Conservation (phyloP, 2,113 vertebrate genomes). For the Odontophorus gujanensis region DNA sequence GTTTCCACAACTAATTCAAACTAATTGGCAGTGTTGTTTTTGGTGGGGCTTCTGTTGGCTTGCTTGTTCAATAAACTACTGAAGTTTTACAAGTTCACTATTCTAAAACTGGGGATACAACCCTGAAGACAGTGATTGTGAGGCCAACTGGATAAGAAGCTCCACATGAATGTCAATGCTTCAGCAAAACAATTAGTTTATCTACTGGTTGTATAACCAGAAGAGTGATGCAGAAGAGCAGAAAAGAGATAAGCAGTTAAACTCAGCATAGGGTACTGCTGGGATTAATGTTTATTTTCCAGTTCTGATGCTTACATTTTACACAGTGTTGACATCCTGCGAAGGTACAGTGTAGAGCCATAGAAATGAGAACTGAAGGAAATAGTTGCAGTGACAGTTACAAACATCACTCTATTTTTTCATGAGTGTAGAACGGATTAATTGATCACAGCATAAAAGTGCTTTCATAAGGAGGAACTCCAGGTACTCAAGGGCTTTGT, state of each 20-base stretch:
- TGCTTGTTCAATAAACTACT: background rate
- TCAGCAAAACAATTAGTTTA: background rate
- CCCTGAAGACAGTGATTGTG: background rate
- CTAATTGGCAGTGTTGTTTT: background rate
- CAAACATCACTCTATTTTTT: conserved; percentile 7
- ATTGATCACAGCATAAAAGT: background rate
- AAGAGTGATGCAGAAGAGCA: background rate
- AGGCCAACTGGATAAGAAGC: background rate
- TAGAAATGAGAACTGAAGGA: background rate
- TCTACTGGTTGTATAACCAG: background rate
- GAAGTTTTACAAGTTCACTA: background rate
- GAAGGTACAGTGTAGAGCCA: background rate
- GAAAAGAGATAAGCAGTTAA: background rate
- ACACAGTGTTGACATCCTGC: background rate
- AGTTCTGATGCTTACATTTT: background rate
- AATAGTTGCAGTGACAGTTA: background rate
- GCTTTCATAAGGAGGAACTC: background rate
- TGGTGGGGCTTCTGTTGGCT: background rate
- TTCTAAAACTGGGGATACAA: background rate
- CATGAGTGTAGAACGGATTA: background rate
- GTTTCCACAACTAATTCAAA: background rate
- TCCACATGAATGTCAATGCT: background rate
- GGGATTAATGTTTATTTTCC: background rate
- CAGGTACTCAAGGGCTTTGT: background rate
- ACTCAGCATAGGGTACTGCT: background rate